phyloP scores from a whole-genome alignment of 2,797 vertebrate genomes.

The Alosa sapidissima region DNA sequence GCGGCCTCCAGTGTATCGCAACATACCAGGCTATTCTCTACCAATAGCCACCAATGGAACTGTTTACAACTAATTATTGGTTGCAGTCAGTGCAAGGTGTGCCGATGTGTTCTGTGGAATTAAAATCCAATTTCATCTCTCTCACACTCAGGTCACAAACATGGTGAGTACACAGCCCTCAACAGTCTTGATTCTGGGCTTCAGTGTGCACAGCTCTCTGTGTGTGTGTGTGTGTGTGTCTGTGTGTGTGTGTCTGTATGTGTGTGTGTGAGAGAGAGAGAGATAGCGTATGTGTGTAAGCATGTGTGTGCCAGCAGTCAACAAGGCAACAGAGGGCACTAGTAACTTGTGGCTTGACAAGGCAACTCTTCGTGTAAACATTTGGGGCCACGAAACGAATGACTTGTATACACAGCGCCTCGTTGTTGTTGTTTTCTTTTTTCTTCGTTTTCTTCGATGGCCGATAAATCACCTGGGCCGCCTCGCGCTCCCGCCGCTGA shows the following conservation, averaged over 20 bases:
- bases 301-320: slow-evolving; percentile 17
- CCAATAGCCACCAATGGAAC: not conserved
- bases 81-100: not conserved
- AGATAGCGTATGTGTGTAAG: not conserved
- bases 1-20: not conserved
- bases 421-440: not conserved
- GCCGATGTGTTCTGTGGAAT: slow-evolving; percentile 13
- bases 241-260: not conserved
- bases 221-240: not conserved
- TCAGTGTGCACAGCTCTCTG: slow-evolving; percentile 53
- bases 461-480: not conserved
- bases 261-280: not conserved
- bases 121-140: slow-evolving; percentile 40
- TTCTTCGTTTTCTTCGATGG: not conserved
- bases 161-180: slow-evolving; percentile 82
- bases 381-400: not conserved
- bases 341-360: not conserved
- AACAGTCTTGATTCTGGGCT: slow-evolving; percentile 72
- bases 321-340: slow-evolving; percentile 4
- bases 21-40: not conserved
- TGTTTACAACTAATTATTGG: not conserved
- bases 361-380: slow-evolving; percentile 21
- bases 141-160: slow-evolving; percentile 86
- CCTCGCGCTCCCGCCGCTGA: not conserved
- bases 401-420: not conserved